These are phyloP conservation scores for Sesamia inferens DNA, from an alignment of 2,888 invertebrate genomes.

Conservation along the genomic window DNA sequence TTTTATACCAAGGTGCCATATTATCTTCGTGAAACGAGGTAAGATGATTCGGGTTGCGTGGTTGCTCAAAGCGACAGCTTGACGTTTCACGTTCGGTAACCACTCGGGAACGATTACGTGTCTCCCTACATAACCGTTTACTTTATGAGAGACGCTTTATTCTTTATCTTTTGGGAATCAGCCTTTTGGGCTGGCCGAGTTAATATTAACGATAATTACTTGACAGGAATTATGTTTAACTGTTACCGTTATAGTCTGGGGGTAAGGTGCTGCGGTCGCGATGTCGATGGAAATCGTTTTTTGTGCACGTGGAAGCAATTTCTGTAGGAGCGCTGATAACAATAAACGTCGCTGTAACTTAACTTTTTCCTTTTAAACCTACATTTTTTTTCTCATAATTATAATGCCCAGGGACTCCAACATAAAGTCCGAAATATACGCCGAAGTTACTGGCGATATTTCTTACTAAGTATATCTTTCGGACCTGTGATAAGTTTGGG, in stretches of 20 bases:
- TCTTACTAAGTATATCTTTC: background rate
- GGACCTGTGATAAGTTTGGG: background rate
- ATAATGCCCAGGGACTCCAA: background rate
- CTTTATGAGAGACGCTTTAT: slow-evolving; percentile 54
- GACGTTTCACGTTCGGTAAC: slow-evolving; percentile 52
- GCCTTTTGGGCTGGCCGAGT: slow-evolving; percentile 26
- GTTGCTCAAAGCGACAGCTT: slow-evolving; percentile 58
- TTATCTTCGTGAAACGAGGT: slow-evolving; percentile 51
- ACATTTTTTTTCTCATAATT: background rate
- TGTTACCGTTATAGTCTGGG: slow-evolving; percentile 24
- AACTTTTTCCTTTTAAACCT: background rate
- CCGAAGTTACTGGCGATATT: background rate
- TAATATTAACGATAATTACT: slow-evolving; percentile 53
- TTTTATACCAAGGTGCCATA: slow-evolving; percentile 32
- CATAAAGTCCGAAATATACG: background rate
- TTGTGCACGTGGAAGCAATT: slow-evolving; percentile 10
- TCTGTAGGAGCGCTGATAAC: slow-evolving; percentile 2
- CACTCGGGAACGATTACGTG: slow-evolving; percentile 58
- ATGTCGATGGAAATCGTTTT: slow-evolving; percentile 26
- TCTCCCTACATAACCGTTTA: slow-evolving; percentile 46
- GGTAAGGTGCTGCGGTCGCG: slow-evolving; percentile 1
- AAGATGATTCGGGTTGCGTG: slow-evolving; percentile 60
- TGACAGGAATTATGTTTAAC: slow-evolving; percentile 28
- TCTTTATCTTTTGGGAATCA: slow-evolving; percentile 53
- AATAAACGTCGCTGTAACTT: background rate